phyloP scores from a whole-genome alignment of 2,888 invertebrate species.

The Ptychoptera contaminata region DNA sequence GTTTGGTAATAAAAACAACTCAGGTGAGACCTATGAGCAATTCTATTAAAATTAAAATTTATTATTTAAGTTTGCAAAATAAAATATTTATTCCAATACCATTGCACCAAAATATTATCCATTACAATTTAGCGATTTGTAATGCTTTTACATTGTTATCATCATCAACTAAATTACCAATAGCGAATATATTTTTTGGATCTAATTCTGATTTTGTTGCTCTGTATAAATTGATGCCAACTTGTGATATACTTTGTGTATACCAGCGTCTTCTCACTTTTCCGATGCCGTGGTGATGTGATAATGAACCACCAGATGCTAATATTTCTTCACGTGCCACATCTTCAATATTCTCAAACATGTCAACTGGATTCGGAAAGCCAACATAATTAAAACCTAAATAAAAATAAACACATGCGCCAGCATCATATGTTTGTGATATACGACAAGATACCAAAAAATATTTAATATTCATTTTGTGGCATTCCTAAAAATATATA shows the following conservation, averaged over 20 bases:
- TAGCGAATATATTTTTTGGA: slow-evolving; percentile 87
- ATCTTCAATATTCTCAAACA: slow-evolving; percentile 77
- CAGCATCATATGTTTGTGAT: slow-evolving; percentile 94
- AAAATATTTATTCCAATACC: no score
- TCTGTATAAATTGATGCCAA: slow-evolving; percentile 59
- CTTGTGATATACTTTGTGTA: slow-evolving; percentile 61
- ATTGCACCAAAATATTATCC: no score
- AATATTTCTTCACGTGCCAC: slow-evolving; percentile 84
- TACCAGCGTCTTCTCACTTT: slow-evolving; percentile 86
- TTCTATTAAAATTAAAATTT: no score
- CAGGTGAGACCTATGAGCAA: no score
- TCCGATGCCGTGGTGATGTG: slow-evolving; percentile 94
- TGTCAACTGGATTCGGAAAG: slow-evolving; percentile 50
- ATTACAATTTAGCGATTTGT: no score
- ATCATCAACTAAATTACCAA: slow-evolving; percentile 49
- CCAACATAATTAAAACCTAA: slow-evolving; percentile 63
- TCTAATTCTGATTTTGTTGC: slow-evolving; percentile 80
- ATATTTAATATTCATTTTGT: slow-evolving; percentile 38
- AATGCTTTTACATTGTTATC: no score
- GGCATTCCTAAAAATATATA: slow-evolving; percentile 37
- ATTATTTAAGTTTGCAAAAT: no score
- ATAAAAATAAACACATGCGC: slow-evolving; percentile 92
- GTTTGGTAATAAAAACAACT: no score
- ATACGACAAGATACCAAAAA: slow-evolving; percentile 66
- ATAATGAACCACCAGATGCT: slow-evolving; percentile 63